Evolutionary conservation across 2,888 invertebrate species (phyloP), one percentile per base, ranked within the genome.

Genomic region (Megastigmus dorsalis): DNA sequence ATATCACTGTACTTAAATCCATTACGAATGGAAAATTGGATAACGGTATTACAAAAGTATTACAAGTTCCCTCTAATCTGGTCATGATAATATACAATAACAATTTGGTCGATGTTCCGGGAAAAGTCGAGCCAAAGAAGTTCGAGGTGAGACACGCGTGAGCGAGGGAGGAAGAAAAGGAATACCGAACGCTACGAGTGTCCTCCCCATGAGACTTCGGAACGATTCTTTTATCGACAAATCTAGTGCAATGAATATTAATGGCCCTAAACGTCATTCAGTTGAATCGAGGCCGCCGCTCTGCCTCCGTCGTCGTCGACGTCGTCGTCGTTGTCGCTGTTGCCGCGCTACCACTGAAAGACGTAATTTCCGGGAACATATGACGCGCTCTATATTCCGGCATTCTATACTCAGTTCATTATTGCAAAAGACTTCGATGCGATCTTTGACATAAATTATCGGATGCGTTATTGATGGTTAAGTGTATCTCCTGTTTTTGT

Each of bases 231-330:
- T 79, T 79, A 80, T 80, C 81, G 78, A 70, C 65, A 76, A 80
- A 83, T 80, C 77, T 69, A 74, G 77, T 62, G n/a, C 79, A 78
- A 83, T 82, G 81, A 82, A 83, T 83, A 83, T 82, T 83, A 82
- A 83, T 81, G 77, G 75, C 50, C 67, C 50, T 68, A 52, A 62
- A 69, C 62, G 65, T 62, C 66, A 68, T 69, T 73, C 38, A 55
- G 59, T 55, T 10, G 28, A 70, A 73, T 73, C 48, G 74, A 65
- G 78, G 77, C 78, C 54, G 60, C 7, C n/a, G 41, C 30, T 77
- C 78, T 48, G 60, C 7, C n/a, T 30, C 30, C 30, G 48, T 23
- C 10, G 30, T 26, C 48, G 48, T 38, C 74, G 75, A 67, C 76
- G 74, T 73, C 78, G 76, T 75, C 26, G 36, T 18, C 38, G 26